phyloP scores from a whole-genome alignment of 2,113 vertebrate genomes.

The Platanista minor region DNA sequence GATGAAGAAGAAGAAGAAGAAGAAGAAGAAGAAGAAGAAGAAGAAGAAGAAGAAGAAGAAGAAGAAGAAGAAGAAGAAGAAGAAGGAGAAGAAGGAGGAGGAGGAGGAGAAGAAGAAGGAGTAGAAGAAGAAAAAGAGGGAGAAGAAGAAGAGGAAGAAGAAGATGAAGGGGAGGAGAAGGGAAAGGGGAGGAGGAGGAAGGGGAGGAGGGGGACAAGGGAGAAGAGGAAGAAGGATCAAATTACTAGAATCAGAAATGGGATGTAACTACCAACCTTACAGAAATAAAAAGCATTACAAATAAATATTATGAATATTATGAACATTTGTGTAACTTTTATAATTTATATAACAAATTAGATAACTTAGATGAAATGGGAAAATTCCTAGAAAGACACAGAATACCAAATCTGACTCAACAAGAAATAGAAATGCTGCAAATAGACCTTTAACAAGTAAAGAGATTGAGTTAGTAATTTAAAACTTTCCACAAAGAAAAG shows the following conservation, averaged over 20 bases:
- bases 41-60: not conserved
- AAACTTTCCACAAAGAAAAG: not conserved
- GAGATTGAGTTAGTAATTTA: not conserved
- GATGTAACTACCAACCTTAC: not conserved
- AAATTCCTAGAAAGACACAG: not conserved
- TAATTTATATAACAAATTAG: not conserved
- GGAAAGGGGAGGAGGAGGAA: not conserved
- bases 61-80: fast-evolving
- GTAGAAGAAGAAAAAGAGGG: not conserved
- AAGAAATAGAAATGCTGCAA: not conserved
- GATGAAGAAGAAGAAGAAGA: not conserved
- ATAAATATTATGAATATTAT: not conserved
- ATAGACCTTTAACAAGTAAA: not conserved
- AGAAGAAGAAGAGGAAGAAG: too few relatives aligned
- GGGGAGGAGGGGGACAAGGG: not conserved
- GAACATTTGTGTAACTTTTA: not conserved
- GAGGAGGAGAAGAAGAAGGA: fast-evolving
- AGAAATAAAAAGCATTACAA: not conserved
- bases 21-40: too few relatives aligned
- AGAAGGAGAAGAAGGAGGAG: fast-evolving
- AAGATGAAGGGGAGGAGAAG: too few relatives aligned
- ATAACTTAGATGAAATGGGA: not conserved
- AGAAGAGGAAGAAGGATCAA: not conserved
- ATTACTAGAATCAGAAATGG: not conserved
- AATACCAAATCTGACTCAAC: not conserved